Percentiles rank a stretch among this genome's conserved stretches.
Evolutionary conservation across 2,113 vertebrate species (phyloP).

Genomic region (Vidua macroura): DNA sequence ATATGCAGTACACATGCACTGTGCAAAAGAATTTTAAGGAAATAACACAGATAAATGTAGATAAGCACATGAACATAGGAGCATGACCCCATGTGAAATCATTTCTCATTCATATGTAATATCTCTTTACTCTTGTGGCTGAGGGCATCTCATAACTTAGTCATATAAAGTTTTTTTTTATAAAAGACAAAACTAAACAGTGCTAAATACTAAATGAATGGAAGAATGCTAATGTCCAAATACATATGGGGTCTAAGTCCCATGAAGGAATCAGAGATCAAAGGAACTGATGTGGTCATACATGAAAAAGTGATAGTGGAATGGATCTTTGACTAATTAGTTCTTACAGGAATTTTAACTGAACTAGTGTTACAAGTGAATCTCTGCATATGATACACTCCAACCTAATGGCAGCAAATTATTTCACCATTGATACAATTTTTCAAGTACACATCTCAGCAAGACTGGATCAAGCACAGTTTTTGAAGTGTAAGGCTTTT

Average conservation of each 20-base stretch:
- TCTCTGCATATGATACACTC: background rate
- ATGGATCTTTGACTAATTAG: background rate
- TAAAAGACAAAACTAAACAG: background rate
- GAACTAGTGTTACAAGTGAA: background rate
- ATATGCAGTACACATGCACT: background rate
- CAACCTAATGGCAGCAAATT: background rate
- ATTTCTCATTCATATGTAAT: background rate
- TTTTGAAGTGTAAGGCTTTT: constrained; percentile 47
- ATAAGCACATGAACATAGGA: background rate
- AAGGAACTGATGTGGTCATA: background rate
- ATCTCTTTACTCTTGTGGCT: background rate
- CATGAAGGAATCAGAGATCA: background rate
- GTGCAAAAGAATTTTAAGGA: background rate
- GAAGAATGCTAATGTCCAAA: background rate
- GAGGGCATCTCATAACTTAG: background rate
- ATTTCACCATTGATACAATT: background rate
- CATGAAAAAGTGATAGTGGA: background rate
- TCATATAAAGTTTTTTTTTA: background rate
- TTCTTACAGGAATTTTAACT: background rate
- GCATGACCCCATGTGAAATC: background rate
- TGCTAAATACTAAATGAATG: background rate
- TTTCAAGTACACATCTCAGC: background rate
- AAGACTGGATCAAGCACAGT: constrained; percentile 33
- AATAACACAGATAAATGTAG: background rate
- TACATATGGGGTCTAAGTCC: background rate